phyloP scores from a whole-genome alignment of 1,140 invertebrate species.

The Drosophila nebulosa region DNA sequence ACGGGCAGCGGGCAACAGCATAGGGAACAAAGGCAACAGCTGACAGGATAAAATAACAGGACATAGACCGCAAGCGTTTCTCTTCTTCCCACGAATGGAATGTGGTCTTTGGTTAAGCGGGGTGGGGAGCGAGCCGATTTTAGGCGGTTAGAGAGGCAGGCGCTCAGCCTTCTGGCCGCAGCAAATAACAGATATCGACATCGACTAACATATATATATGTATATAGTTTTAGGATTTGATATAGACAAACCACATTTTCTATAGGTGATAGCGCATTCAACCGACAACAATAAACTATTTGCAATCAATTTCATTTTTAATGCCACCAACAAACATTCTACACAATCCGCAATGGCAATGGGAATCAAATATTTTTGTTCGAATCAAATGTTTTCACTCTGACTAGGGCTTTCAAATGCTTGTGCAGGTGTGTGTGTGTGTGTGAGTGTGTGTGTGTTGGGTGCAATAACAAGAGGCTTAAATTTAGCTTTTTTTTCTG shows the following conservation, averaged over 20 bases:
- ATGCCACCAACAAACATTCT: neutral
- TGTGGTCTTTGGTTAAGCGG: too few relatives aligned
- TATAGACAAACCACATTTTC: neutral
- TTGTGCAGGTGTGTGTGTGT: neutral
- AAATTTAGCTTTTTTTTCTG: neutral
- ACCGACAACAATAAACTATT: constrained; percentile 8
- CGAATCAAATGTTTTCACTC: neutral
- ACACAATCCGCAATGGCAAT: too few relatives aligned
- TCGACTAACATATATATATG: neutral
- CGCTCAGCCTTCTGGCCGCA: constrained; percentile 1
- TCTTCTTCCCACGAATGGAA: neutral
- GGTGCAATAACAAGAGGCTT: neutral
- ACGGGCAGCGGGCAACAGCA: constrained; percentile 1
- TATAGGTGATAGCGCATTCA: neutral
- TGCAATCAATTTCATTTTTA: constrained; percentile 8
- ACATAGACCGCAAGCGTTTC: neutral
- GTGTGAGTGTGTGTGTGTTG: neutral
- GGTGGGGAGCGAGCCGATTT: too few relatives aligned
- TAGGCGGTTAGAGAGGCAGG: neutral
- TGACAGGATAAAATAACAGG: constrained; percentile 34
- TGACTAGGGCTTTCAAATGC: neutral
- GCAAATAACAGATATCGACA: neutral
- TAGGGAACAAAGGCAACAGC: constrained; percentile 23
- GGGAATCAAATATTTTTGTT: neutral
- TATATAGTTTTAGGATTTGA: neutral